These are phyloP conservation scores for Glossophaga mutica DNA, from an alignment of 2,797 vertebrate species.

Conservation along the genomic window DNA sequence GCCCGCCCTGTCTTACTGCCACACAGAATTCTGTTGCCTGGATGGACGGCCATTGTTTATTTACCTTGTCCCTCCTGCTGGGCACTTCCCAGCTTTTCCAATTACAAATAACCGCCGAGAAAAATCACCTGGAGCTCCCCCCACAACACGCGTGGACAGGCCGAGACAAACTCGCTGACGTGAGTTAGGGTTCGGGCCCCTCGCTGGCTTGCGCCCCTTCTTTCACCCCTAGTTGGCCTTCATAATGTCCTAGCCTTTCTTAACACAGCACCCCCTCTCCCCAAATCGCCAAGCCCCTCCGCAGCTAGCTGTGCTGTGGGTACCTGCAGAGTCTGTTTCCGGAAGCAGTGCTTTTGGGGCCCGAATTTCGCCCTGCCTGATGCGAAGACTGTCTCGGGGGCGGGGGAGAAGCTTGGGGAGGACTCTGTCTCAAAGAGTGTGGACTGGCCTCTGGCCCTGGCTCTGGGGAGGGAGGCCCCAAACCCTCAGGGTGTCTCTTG, in stretches of 20 bases:
- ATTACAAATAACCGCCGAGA: neutral
- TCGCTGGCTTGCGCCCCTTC: neutral
- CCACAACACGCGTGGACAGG: fast-evolving
- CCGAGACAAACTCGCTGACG: too few species aligned
- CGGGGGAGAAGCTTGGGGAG: neutral
- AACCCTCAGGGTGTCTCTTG: neutral
- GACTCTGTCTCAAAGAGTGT: fast-evolving
- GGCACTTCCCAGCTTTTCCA: neutral
- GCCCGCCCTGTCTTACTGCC: neutral
- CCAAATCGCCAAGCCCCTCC: neutral
- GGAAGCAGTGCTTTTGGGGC: neutral
- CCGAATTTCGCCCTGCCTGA: neutral
- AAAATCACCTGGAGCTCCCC: fast-evolving
- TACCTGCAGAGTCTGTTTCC: neutral
- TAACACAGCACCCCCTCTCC: neutral
- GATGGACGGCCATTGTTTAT: too few species aligned
- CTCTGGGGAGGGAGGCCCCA: neutral
- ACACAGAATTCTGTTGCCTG: fast-evolving
- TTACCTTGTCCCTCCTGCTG: fast-evolving
- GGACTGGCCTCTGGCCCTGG: neutral
- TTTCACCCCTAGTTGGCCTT: neutral
- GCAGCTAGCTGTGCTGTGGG: neutral
- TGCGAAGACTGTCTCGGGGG: neutral
- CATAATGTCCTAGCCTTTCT: neutral
- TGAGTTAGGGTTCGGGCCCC: neutral